A percentile compares a stretch with the other conserved stretches of the same genome.
phyloP scores from a whole-genome alignment of 2,113 vertebrate species.

The Hippopotamus amphibius region DNA sequence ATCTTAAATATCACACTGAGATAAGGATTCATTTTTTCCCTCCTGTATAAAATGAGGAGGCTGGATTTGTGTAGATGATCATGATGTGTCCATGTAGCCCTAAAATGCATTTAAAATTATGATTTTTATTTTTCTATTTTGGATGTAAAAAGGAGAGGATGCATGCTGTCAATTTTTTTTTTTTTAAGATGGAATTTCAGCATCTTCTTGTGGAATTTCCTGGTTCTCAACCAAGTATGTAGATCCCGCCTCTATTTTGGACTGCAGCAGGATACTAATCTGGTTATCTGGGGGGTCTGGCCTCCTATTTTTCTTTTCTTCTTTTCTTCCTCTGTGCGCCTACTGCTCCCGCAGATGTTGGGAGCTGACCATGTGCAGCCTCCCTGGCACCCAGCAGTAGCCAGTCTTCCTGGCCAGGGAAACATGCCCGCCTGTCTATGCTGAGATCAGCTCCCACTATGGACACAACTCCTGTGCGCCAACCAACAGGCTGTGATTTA shows the following conservation, averaged over 20 bases:
- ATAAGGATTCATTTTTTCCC: background rate
- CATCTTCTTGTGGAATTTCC: slow-evolving; percentile 65
- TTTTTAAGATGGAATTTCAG: slow-evolving; percentile 52
- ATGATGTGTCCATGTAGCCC: fast-evolving
- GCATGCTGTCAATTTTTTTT: background rate
- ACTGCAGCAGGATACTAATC: background rate
- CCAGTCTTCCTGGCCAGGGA: background rate
- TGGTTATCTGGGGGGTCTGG: background rate
- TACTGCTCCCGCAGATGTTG: background rate
- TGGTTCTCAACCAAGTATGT: slow-evolving; percentile 56
- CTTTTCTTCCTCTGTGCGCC: background rate
- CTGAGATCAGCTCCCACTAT: background rate
- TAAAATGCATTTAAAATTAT: background rate
- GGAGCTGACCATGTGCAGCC: background rate
- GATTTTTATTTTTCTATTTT: slow-evolving; percentile 35
- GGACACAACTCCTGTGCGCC: background rate
- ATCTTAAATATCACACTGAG: background rate
- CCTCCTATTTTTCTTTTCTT: background rate
- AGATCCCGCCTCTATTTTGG: slow-evolving; percentile 57
- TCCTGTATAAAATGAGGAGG: background rate
- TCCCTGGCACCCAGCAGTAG: background rate
- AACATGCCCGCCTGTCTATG: background rate
- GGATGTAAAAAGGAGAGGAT: background rate
- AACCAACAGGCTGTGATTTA: background rate
- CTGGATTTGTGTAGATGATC: background rate